Base-by-base conservation (phyloP, 2,888 invertebrate species). In the Augiades crinisus region DNA sequence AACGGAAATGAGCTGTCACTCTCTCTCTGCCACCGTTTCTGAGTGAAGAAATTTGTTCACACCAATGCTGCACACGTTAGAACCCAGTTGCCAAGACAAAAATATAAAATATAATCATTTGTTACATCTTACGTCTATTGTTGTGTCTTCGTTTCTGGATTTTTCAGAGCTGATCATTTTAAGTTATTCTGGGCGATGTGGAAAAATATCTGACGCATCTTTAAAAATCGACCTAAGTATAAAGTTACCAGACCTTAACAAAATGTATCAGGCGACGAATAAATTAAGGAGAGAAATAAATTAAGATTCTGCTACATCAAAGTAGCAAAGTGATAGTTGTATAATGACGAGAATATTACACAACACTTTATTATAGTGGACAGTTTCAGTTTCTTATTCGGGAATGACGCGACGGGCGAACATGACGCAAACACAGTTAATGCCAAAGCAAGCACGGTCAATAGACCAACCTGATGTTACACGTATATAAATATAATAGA, bases 401-500 rank as follows among this genome's bases (percentile, higher is more conserved):
- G 40, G 34, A 24, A 41, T 33, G 49, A 41, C 49, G 41, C 24
- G 49, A 41, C 49, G 41, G 41, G 4, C 12, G 17, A 16, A 10
- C 8, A 49, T 61, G 56, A 62, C 60, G 59, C 51, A 64, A 59
- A 56, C 55, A 59, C 43, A 53, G 41, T 55, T 60, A 62, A 57
- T 65, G 64, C 64, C 64, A 65, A 65, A 60, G 60, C 54, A 56
- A 62, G 57, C 51, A 57, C 47, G 58, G 62, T 63, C 58, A 58
- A 57, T 53, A 19, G 3, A 19, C n/a, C 19, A 19, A 19, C 19
- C 19, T 4, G 19, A 4, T 19, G 3, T 4, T 5, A 4, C 5
- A 4, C 19, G 19, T 19, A 19, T n/a, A n/a, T n/a, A n/a, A n/a
- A n/a, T n/a, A n/a, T n/a, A n/a, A n/a, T n/a, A n/a, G n/a, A n/a